phyloP scores from a whole-genome alignment of 2,113 vertebrate species.

The Vulpes lagopus region DNA sequence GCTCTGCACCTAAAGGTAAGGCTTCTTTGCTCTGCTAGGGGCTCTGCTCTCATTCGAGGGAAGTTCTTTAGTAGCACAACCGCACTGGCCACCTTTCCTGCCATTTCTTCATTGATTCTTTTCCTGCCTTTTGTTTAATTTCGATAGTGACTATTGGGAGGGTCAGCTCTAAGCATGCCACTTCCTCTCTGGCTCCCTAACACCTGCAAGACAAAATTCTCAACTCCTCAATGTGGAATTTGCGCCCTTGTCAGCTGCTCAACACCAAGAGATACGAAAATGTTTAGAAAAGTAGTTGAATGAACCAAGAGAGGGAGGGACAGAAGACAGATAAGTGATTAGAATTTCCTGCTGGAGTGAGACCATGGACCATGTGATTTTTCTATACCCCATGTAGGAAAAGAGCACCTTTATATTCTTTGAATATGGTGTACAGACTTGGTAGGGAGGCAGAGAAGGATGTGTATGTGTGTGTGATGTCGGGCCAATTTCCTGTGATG shows the following conservation, averaged over 20 bases:
- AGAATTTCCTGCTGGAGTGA: background rate
- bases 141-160: background rate
- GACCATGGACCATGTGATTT: background rate
- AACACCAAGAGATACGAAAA: background rate
- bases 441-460: background rate
- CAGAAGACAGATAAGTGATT: background rate
- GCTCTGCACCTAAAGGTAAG: constrained; percentile 90
- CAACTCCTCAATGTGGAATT: background rate
- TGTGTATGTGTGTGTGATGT: background rate
- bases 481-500: background rate
- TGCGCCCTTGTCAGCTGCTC: background rate
- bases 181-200: background rate
- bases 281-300: background rate
- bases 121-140: background rate
- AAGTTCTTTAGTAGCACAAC: background rate
- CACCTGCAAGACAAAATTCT: background rate
- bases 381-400: background rate
- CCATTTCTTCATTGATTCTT: background rate
- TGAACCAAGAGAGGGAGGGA: background rate
- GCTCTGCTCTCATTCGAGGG: background rate
- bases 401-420: background rate
- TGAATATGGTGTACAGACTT: background rate
- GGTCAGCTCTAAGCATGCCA: background rate
- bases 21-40: background rate
- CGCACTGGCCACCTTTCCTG: too few relatives aligned